Conservation (phyloP, 1,140 invertebrate species). For the Philaenus spumarius region DNA sequence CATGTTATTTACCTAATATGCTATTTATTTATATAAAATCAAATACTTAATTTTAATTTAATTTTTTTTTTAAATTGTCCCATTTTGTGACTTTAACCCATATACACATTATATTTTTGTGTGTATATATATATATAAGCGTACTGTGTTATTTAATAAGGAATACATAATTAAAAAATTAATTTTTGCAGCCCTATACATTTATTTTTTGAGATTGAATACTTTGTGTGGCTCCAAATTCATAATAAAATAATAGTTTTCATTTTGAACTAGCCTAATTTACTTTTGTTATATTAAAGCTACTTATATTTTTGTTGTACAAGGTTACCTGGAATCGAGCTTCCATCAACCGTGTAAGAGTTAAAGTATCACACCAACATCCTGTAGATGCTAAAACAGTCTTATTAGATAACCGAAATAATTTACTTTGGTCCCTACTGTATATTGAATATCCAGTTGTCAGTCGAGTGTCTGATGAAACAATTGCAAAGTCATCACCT, state of each 20-base stretch:
- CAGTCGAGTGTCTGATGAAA: slow-evolving; percentile 89
- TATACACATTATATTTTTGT: too few relatives aligned
- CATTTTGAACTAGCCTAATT: background rate
- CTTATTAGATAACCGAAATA: slow-evolving; percentile 67
- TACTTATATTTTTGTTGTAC: background rate
- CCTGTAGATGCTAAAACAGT: slow-evolving; percentile 87
- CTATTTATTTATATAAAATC: too few relatives aligned
- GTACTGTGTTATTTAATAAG: too few relatives aligned
- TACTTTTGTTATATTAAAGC: slow-evolving; percentile 2
- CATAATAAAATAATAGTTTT: background rate
- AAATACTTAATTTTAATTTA: too few relatives aligned
- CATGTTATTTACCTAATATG: too few relatives aligned
- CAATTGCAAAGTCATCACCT: slow-evolving; percentile 81
- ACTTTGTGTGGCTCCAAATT: too few relatives aligned
- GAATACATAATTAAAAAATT: too few relatives aligned
- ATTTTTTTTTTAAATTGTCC: too few relatives aligned
- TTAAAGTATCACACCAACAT: slow-evolving; percentile 97
- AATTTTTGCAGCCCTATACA: too few relatives aligned
- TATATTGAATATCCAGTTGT: slow-evolving; percentile 86
- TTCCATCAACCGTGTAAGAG: slow-evolving; percentile 76
- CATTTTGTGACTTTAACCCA: too few relatives aligned
- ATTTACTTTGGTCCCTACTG: slow-evolving; percentile 77
- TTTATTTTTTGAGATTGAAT: too few relatives aligned
- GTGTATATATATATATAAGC: too few relatives aligned
- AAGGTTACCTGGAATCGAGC: slow-evolving; percentile 70